Base-by-base conservation (phyloP, 2,888 invertebrate genomes). In the Lepidochitona cinerea region DNA sequence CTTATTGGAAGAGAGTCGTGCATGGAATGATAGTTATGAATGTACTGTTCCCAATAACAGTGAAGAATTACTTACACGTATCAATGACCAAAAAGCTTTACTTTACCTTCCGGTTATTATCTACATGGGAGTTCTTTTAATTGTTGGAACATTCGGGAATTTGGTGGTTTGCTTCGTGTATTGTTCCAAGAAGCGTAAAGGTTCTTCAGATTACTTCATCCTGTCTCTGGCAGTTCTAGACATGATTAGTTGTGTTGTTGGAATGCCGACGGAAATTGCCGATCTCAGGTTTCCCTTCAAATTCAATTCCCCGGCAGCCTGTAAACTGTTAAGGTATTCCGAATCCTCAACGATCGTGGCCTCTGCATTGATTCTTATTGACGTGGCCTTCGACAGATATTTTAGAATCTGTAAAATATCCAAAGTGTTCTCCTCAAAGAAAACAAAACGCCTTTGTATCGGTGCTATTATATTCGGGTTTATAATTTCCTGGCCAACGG, bases 211-310 rank as follows among this genome's bases (percentile, higher is more conserved):
- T 75, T 86, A 84, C 78, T 87, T 87, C 77, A 87, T 87, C 59
- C 73, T 87, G 54, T 80, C 84, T 14, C 77, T 85, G 37, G 85
- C 86, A 32, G 73, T 83, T 68, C 82, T 87, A 74, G 87, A 87
- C 81, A 81, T 87, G 52, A 77, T 87, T 70, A 86, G 83, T n/a
- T 87, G 87, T 70, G 59, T 86, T 14, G 79, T 87, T 29, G 87
- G 87, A 18, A 84, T 87, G 81, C 87, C 87, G 35, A 86, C 87
- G 26, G 87, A 87, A 74, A 84, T 87, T 26, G 84, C 85, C 33
- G 87, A 87, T 75, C 81, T 87, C 18, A 74, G 85, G 37, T 84
- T 81, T 74, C 87, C 87, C 18, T 86, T 85, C 75, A 84, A 85
- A 80, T 87, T 87, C 75, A 80, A 84, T 73, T 83, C 84, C 6